Evolutionary conservation across 1,140 invertebrate species (phyloP).

Genomic region (Harlomillsia oculata): DNA sequence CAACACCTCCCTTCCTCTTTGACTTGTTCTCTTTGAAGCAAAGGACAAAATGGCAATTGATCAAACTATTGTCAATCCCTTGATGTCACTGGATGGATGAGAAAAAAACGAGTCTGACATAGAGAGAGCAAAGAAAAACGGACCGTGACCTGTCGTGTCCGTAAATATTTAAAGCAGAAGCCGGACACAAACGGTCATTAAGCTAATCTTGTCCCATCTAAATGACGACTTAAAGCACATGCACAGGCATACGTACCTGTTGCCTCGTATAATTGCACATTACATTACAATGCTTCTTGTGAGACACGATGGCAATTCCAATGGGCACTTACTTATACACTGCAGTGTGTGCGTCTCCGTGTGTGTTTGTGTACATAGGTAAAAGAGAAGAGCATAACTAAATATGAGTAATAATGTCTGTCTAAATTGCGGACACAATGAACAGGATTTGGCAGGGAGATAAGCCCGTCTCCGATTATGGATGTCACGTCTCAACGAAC

Average conservation of each 20-base stretch:
- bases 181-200: conserved; percentile 23
- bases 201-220: conserved; percentile 6
- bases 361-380: no score
- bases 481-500: conserved; percentile 7
- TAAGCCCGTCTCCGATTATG: conserved; percentile 14
- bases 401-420: no score
- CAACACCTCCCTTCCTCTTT: not conserved
- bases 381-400: no score
- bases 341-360: no score
- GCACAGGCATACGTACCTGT: no score
- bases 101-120: not conserved
- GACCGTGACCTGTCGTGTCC: not conserved
- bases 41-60: conserved; percentile 15
- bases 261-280: no score
- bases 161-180: conserved; percentile 7
- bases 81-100: not conserved
- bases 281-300: no score
- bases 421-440: no score
- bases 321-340: no score
- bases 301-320: no score
- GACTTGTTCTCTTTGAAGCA: no score
- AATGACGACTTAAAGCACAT: no score
- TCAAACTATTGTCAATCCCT: conserved; percentile 15
- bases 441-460: conserved; percentile 11
- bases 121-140: not conserved